These are phyloP conservation scores for Heterohyrax brucei DNA, from an alignment of 2,797 vertebrate species.

Conservation along the genomic window DNA sequence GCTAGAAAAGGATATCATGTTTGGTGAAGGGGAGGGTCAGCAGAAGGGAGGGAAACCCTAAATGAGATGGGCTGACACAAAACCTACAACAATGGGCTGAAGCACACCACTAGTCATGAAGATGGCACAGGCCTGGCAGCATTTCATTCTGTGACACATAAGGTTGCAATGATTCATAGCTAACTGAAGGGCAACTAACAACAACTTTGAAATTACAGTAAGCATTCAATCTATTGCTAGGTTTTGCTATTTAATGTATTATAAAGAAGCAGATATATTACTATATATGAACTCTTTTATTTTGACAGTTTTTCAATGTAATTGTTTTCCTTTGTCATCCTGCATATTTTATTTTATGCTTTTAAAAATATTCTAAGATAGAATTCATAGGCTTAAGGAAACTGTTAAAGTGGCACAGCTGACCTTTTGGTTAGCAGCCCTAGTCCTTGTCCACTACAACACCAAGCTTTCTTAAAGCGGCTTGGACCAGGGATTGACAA, in stretches of 20 bases:
- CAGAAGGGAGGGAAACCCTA: not conserved
- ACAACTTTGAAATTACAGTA: constrained; percentile 17
- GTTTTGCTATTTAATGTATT: constrained; percentile 24
- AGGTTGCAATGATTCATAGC: not conserved
- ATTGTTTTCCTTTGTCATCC: not conserved
- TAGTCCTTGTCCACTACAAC: no score
- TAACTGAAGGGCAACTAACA: not conserved
- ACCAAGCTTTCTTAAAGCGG: no score
- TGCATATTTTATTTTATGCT: constrained; percentile 20
- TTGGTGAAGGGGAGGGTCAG: not conserved
- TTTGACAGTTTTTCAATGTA: constrained; percentile 23
- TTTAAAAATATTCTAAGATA: constrained; percentile 33
- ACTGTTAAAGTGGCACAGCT: not conserved
- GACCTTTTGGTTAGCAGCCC: no score
- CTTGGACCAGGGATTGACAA: not conserved
- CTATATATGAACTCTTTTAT: not conserved
- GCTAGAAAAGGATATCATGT: not conserved
- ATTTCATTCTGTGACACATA: not conserved
- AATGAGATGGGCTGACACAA: not conserved
- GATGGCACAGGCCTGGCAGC: not conserved
- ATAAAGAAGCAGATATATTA: not conserved
- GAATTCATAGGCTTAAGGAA: not conserved
- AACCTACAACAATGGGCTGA: not conserved
- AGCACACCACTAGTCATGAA: not conserved
- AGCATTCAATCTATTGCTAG: not conserved